Base-by-base conservation (phyloP, 1,140 invertebrate genomes). In the Drosophila azteca region DNA sequence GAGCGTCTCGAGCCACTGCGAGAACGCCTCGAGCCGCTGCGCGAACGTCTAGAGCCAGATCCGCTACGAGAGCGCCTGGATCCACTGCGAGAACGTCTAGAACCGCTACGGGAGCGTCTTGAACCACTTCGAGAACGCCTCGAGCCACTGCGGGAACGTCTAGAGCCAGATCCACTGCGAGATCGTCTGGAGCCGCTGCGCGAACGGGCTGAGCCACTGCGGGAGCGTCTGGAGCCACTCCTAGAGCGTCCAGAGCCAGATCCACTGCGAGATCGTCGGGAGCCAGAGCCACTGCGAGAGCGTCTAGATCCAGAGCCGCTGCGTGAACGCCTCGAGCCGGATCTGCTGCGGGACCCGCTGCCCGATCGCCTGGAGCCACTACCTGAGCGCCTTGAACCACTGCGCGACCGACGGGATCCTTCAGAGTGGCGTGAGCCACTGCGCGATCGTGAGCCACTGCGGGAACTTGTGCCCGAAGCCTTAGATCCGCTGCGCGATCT, bases 401-500 rank as follows among this genome's bases (percentile, higher is more conserved):
- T 74, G 11, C 59, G 71, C 0, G 70, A 74, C 0, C 58, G 70
- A 0, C 22, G 35, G 2, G 91, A 92, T 20, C 68, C 63, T 44
- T 51, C 61, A 1, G 92, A 93, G 22, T 90, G 65, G 15, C 74
- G 64, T 3, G 90, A 92, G 15, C 85, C 65, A n/a, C 90, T 92
- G 15, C 78, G 69, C 1, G 79, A 88, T 1, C 60, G 61, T n/a
- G 93, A 93, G 8, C 88, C 62, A 24, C 92, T 93, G 5, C 90
- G 74, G 0, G 92, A 92, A 43, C 85, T 89, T 44, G 83, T 71
- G 0, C 92, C 35, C 3, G 35, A 39, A 13, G 35, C 35, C 43
- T 87, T 77, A 5, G 92, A 92, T 8, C 90, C 73, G 22, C 92
- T 92, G 13, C 90, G 72, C n/a, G 92, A 93, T n/a, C 90, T 59